Percentiles rank a stretch among this genome's conserved stretches.
Conservation (phyloP, 2,797 vertebrate species). For the Leontopithecus rosalia region DNA sequence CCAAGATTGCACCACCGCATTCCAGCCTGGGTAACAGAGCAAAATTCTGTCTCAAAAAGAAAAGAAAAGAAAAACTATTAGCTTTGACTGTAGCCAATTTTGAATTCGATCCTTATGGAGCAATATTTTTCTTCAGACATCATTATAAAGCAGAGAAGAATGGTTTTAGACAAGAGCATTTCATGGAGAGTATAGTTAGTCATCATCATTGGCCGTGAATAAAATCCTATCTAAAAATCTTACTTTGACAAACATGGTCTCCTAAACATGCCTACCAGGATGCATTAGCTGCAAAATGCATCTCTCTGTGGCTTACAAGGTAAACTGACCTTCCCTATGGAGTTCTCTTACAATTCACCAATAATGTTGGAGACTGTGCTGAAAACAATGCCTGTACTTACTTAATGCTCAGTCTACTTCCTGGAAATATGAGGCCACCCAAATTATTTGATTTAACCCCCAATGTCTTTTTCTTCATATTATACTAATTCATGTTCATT, state of each 20-base stretch:
- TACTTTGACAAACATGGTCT: not conserved
- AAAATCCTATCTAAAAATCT: not conserved
- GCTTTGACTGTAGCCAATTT: not conserved
- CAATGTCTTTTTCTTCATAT: conserved; percentile 14
- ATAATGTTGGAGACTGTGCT: conserved; percentile 33
- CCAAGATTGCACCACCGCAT: not conserved
- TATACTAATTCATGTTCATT: conserved; percentile 9
- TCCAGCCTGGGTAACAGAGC: not conserved
- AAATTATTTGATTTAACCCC: conserved; percentile 11
- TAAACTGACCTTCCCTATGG: not conserved
- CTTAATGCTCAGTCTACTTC: conserved; percentile 46
- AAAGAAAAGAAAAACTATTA: not conserved
- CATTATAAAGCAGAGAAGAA: conserved; percentile 2
- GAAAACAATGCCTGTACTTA: conserved; percentile 52
- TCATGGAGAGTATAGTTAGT: not conserved
- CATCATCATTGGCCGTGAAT: not conserved
- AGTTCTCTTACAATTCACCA: conserved; percentile 40
- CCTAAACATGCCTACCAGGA: conserved; percentile 4
- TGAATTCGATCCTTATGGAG: not conserved
- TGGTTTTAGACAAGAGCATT: conserved; percentile 7
- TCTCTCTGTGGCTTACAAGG: not conserved
- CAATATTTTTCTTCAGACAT: not conserved
- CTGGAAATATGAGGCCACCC: conserved; percentile 44
- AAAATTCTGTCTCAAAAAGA: not conserved
- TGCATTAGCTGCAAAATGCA: conserved; percentile 8